Evolutionary conservation across 1,140 invertebrate species (phyloP), one percentile per base, ranked within the genome.

Genomic region (Lepidotrigona ventralis): DNA sequence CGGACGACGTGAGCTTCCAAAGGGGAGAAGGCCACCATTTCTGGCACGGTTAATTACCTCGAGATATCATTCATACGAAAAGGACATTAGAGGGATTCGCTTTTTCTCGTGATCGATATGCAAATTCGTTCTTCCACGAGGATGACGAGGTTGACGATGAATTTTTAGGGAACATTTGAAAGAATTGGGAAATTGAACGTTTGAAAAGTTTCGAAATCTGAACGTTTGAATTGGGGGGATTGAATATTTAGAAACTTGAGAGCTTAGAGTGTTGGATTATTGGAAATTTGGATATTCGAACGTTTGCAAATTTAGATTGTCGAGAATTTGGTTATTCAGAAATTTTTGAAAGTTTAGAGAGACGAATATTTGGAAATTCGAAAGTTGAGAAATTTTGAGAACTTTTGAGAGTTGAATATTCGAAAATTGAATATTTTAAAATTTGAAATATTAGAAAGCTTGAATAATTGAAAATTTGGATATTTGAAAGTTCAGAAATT

Each of bases 11-110:
- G 75, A 74, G 69, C 71, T 79, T 74, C 54, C 53, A 76, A 88
- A 85, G 85, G 86, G 87, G 84, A 70, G 86, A 89, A 87, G 85
- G 75, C 80, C 71, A 74, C 69, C 86, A 76, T 85, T 88, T 33
- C 77, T 66, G 63, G 51, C 46, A 76, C 79, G 85, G 83, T 89
- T 90, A 90, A 92, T 92, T 92, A 89, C 86, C 83, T 63, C 83
- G 71, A 79, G 86, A 88, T 88, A 89, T 87, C 80, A 91, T 85
- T 89, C 81, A 85, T 86, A 74, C 66, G 60, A 76, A 87, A 78
- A 87, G 75, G 85, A 66, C 19, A 39, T 58, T 23, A 51, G 71
- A 64, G 19, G 64, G 15, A 1, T 17, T 0, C n/a, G 17, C 11
- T 21, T 26, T n/a, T 39, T 21, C 14, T 33, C 39, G 21, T 1